These are phyloP conservation scores for Pristionchus arcanus DNA, from an alignment of 2,888 invertebrate genomes.

Conservation along the genomic window DNA sequence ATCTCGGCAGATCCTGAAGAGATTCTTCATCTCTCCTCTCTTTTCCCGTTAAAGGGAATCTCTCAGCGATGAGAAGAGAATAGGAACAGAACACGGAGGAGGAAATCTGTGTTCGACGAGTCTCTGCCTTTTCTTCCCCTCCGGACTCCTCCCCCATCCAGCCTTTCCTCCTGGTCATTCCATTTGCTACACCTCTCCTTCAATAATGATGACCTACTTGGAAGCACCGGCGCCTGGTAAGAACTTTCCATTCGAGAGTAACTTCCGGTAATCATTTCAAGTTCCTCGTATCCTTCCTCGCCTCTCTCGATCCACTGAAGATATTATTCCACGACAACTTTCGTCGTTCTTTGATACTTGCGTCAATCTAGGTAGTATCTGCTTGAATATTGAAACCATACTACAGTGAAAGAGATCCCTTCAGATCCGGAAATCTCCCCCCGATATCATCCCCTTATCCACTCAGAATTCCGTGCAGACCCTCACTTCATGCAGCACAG, in stretches of 20 bases:
- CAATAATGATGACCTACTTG: slow-evolving; percentile 38
- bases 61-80: slow-evolving; percentile 43
- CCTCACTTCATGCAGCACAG: neutral
- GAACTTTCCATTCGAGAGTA: neutral
- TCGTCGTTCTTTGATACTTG: neutral
- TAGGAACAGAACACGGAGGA: neutral
- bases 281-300: neutral
- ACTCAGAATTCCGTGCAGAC: neutral
- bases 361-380: neutral
- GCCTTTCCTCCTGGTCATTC: neutral
- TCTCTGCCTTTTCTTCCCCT: neutral
- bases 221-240: slow-evolving; percentile 31
- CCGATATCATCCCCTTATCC: neutral
- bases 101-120: neutral
- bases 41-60: neutral
- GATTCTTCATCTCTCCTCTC: neutral
- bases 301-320: neutral
- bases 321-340: neutral
- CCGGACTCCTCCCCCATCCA: neutral
- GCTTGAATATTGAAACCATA: neutral
- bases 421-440: neutral
- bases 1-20: neutral
- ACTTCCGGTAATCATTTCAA: neutral
- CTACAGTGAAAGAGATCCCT: neutral
- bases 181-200: neutral